Conservation (phyloP, 53 echinoderm and acorn worm genomes). For the Henricia sp. region DNA sequence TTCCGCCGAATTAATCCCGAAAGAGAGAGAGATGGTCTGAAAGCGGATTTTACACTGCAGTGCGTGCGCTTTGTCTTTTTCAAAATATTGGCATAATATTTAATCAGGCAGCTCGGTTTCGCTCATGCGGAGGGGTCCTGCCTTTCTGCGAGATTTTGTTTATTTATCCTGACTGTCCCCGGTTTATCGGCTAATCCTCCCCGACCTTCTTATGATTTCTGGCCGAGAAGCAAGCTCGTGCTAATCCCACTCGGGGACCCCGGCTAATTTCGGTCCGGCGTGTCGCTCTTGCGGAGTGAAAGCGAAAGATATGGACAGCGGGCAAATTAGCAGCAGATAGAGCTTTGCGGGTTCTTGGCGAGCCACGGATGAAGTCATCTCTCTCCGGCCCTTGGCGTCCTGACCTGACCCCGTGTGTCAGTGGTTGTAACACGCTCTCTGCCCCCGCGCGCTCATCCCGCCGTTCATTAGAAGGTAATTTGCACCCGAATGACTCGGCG, state of each 20-base stretch:
- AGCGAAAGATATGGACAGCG: constrained; percentile 46
- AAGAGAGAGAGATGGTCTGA: constrained; percentile 29
- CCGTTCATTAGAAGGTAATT: constrained; percentile 58
- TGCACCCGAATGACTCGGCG: constrained; percentile 45
- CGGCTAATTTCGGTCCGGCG: not conserved
- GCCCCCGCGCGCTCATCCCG: no score
- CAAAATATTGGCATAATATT: constrained; percentile 36
- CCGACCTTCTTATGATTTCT: constrained; percentile 55
- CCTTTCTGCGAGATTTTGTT: constrained; percentile 36
- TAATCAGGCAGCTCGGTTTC: constrained; percentile 42
- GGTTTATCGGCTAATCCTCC: constrained; percentile 44
- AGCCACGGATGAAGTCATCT: no score
- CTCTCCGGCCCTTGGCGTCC: not conserved
- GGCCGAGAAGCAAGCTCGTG: constrained; percentile 22
- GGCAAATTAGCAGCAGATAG: constrained; percentile 58
- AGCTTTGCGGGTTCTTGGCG: no score
- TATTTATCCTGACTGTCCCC: constrained; percentile 49
- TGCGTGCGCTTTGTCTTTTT: constrained; percentile 6
- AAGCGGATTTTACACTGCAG: constrained; percentile 23
- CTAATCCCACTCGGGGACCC: constrained; percentile 15
- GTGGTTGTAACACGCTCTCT: not conserved
- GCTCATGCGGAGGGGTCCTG: constrained; percentile 6
- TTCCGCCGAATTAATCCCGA: not conserved
- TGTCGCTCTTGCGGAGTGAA: constrained; percentile 37
- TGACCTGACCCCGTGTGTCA: not conserved